These are phyloP conservation scores for Sarcophaga variegata DNA, from an alignment of 2,888 invertebrate genomes.

Conservation along the genomic window DNA sequence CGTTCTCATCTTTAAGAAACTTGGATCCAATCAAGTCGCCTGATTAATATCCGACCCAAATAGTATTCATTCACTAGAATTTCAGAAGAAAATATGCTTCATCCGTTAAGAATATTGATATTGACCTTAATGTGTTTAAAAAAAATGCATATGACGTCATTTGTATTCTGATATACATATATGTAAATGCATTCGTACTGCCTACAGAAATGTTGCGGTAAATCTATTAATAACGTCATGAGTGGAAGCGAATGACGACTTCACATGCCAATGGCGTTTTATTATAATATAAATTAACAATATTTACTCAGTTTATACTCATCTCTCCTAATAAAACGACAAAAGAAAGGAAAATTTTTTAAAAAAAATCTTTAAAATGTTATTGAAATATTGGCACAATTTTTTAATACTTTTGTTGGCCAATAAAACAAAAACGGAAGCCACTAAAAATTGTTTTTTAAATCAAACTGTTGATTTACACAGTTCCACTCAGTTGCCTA, in stretches of 20 bases:
- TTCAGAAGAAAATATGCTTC: no score
- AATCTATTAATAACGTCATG: slow-evolving; percentile 8
- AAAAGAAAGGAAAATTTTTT: not conserved
- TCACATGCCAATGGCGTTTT: not conserved
- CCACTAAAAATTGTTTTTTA: slow-evolving; percentile 34
- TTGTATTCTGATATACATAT: no score
- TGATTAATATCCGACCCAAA: no score
- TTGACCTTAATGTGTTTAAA: no score
- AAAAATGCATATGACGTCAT: no score
- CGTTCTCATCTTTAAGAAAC: no score
- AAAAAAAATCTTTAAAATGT: not conserved
- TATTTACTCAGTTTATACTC: slow-evolving; percentile 18
- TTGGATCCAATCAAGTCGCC: no score
- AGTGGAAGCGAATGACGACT: not conserved
- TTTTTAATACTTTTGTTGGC: slow-evolving; percentile 14
- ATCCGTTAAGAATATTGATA: no score
- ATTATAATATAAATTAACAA: not conserved
- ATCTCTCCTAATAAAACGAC: not conserved
- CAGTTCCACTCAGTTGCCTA: not conserved
- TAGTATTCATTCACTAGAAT: no score
- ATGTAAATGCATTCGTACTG: no score
- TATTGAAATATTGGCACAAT: not conserved
- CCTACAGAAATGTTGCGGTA: not conserved
- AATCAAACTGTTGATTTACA: slow-evolving; percentile 27
- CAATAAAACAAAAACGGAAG: not conserved